Evolutionary conservation across 2,113 vertebrate species (phyloP).

Genomic region (Gavia stellata): DNA sequence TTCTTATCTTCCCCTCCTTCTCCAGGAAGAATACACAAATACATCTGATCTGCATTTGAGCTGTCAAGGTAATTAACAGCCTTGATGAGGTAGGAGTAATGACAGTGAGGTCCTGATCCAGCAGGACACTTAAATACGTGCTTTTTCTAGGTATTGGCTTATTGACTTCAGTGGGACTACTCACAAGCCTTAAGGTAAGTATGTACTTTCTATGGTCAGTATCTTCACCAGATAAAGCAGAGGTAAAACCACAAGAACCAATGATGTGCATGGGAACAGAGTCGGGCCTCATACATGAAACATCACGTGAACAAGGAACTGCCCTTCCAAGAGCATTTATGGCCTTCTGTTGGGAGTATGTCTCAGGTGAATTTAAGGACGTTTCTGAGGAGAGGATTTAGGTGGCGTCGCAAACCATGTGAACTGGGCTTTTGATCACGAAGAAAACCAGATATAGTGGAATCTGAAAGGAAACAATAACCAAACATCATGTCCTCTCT

Average conservation of each 20-base stretch:
- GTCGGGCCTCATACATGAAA: not conserved
- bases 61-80: not conserved
- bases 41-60: not conserved
- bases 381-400: not conserved
- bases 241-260: not conserved
- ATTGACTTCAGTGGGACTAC: not conserved
- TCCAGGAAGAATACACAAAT: not conserved
- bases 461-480: not conserved
- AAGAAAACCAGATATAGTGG: not conserved
- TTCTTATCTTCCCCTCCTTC: not conserved
- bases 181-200: not conserved
- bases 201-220: not conserved
- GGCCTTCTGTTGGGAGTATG: not conserved
- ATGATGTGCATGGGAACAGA: not conserved
- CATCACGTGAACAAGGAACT: not conserved
- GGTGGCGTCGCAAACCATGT: not conserved
- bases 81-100: not conserved
- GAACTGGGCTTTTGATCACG: not conserved
- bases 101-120: not conserved
- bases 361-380: not conserved
- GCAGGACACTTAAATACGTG: not conserved
- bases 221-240: not conserved
- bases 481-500: not conserved
- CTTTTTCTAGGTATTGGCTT: not conserved
- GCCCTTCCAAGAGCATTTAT: not conserved